These are phyloP conservation scores for Chanos chanos DNA, from an alignment of 2,797 vertebrate genomes.

Conservation along the genomic window DNA sequence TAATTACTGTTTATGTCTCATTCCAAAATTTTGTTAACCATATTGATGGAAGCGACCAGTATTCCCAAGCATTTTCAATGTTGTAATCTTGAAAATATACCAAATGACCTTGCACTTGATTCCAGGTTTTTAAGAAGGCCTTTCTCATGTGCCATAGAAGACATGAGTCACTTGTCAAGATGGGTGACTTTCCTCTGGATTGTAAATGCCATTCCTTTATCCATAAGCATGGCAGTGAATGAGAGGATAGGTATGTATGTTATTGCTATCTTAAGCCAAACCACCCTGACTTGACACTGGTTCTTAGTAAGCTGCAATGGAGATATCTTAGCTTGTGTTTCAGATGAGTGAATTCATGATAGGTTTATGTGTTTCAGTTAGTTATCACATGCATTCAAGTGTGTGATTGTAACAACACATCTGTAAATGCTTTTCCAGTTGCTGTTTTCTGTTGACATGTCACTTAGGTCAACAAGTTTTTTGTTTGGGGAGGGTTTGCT, in stretches of 20 bases:
- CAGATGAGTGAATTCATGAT: not conserved
- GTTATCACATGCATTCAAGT: too few relatives aligned
- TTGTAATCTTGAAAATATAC: not conserved
- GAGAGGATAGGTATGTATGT: constrained; percentile 81
- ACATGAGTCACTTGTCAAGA: constrained; percentile 77
- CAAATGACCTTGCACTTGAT: constrained; percentile 55
- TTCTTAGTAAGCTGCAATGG: not conserved
- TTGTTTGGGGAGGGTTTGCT: too few relatives aligned
- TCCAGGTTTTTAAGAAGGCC: constrained; percentile 69
- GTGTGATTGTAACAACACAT: constrained; percentile 6
- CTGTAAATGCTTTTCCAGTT: constrained; percentile 17
- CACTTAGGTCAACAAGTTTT: constrained; percentile 17
- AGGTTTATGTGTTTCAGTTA: constrained; percentile 1
- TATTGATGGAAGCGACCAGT: too few relatives aligned
- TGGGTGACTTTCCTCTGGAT: constrained; percentile 80
- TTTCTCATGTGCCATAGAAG: constrained; percentile 69
- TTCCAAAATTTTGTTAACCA: too few relatives aligned
- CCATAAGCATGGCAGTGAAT: constrained; percentile 75
- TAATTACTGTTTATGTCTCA: too few relatives aligned
- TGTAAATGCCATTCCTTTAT: constrained; percentile 68
- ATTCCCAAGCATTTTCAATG: too few relatives aligned
- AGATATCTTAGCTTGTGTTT: not conserved
- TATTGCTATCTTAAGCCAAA: constrained; percentile 17
- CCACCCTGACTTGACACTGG: too few relatives aligned
- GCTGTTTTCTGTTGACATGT: constrained; percentile 26